Evolutionary conservation across 1,140 invertebrate genomes (phyloP), one percentile per base, ranked within the genome.

Genomic region (Leucophenga varia): DNA sequence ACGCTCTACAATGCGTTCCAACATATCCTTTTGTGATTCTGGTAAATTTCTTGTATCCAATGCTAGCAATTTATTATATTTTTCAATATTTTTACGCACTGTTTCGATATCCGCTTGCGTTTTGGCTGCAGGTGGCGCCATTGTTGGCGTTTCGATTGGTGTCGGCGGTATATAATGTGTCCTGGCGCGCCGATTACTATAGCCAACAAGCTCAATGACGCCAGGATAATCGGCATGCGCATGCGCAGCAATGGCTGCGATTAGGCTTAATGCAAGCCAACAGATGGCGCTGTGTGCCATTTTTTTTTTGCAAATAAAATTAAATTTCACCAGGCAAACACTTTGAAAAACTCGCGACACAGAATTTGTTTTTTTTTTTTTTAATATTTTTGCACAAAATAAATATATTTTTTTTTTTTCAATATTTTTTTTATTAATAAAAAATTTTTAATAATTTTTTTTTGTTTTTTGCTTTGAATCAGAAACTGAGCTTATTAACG

Each of bases 11-110:
- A 75, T 75, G 3, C 70, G 49, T 28, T 73, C 72, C 47, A 75
- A 46, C 64, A 75, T 72, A 43, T 73, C 67, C 68, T 75, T 75
- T 40, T 75, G 72, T 34, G 59, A 64, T 45, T 75, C 70, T 3
- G 72, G 67, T 40, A 75, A 31, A 43, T 74, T 72, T 48, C 68
- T 71, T 0, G 72, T 74, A 40, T 75, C 72, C 31, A 75, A 28
- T 43, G 72, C 60, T 2, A 75, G 35, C 8, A 75, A 25, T 0
- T 69, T 61, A 52, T 74, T 72, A 25, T 74, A 74, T 53, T 73
- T 73, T 10, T 71, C 54, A 40, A 74, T 74, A 34, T 74, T 74
- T n/a, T 61, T 39, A 40, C 72, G 74, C 0, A 74, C 71, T 0
- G 71, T 74, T 35, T 74, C 71, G 13, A 74, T 74, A 6, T 74